These are phyloP conservation scores for Syngnathus scovelli DNA, from an alignment of 2,113 vertebrate genomes.

Conservation along the genomic window DNA sequence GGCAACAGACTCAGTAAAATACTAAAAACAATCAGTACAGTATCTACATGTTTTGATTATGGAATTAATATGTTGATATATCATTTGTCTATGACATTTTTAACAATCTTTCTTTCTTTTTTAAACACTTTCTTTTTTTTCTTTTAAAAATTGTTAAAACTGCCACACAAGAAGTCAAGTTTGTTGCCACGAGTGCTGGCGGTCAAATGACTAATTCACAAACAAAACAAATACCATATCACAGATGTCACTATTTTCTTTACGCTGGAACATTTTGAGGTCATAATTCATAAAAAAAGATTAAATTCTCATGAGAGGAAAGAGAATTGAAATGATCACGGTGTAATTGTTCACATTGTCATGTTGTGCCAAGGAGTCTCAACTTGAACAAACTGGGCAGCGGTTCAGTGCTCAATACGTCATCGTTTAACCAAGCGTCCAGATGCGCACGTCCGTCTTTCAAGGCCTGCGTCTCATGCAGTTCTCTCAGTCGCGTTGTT, in stretches of 20 bases:
- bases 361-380: not conserved
- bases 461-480: not conserved
- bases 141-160: not conserved
- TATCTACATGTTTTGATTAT: not conserved
- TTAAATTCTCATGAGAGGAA: not conserved
- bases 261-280: not conserved
- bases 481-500: not conserved
- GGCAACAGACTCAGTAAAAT: not conserved
- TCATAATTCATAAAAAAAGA: not conserved
- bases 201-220: not conserved
- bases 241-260: not conserved
- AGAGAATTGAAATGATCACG: not conserved
- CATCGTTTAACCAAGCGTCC: not conserved
- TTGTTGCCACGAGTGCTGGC: not conserved
- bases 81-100: not conserved
- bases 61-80: not conserved
- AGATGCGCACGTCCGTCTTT: slow-evolving; percentile 5
- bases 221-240: slow-evolving; percentile 2
- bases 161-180: not conserved
- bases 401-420: slow-evolving; percentile 1
- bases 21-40: no score
- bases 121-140: no score
- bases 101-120: not conserved
- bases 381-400: not conserved
- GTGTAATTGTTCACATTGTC: slow-evolving; percentile 4